Evolutionary conservation across 2,888 invertebrate species (phyloP).

Genomic region (Xanthia icteritia): DNA sequence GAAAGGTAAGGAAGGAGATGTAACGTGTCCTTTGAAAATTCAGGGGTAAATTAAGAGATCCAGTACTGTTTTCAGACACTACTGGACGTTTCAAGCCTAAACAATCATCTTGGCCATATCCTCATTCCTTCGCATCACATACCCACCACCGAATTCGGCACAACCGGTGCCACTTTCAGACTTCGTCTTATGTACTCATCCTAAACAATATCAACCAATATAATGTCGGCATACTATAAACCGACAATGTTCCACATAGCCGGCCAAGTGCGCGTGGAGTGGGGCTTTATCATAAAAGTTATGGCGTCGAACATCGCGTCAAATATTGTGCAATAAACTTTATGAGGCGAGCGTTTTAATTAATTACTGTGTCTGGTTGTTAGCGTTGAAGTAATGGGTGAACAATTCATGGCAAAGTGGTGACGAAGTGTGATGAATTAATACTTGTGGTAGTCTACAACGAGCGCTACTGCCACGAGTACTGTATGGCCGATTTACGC

Average conservation of each 20-base stretch:
- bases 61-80: neutral
- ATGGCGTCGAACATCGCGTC: slow-evolving; percentile 54
- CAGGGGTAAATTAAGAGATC: neutral
- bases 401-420: slow-evolving; percentile 6
- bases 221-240: slow-evolving; percentile 28
- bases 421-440: neutral
- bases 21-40: neutral
- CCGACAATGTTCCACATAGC: slow-evolving; percentile 26
- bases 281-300: slow-evolving; percentile 58
- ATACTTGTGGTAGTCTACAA: no score
- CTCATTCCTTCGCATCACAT: no score
- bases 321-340: slow-evolving; percentile 59
- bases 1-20: neutral
- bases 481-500: no score
- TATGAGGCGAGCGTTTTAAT: slow-evolving; percentile 42
- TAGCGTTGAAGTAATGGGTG: slow-evolving; percentile 2
- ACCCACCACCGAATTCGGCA: no score
- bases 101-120: no score
- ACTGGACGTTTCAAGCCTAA: neutral
- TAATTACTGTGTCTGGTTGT: slow-evolving; percentile 43
- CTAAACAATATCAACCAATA: slow-evolving; percentile 26
- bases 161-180: no score
- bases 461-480: no score
- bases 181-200: no score
- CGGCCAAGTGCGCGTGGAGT: slow-evolving; percentile 20